A percentile compares a stretch with the other conserved stretches of the same genome.
These are phyloP conservation scores for Stegastes partitus DNA, from an alignment of 2,113 vertebrate species.

Conservation along the genomic window DNA sequence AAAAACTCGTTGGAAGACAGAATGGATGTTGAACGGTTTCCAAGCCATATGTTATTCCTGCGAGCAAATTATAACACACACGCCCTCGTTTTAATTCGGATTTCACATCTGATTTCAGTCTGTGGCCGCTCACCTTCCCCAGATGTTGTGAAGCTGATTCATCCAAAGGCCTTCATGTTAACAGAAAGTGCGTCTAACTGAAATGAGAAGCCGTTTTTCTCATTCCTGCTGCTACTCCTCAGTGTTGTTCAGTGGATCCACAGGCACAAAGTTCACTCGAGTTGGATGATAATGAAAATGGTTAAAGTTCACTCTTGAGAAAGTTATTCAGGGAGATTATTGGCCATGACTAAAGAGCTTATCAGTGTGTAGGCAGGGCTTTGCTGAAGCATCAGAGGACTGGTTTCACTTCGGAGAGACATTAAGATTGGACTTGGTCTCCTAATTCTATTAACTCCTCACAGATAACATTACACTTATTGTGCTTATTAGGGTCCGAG, in stretches of 20 bases:
- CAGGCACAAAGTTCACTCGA: conserved; percentile 64
- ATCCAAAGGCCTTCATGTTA: conserved; percentile 32
- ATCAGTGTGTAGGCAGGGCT: conserved; percentile 5
- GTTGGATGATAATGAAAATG: conserved; percentile 39
- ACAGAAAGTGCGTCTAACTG: not conserved
- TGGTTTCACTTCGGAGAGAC: conserved; percentile 15
- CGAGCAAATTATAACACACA: not conserved
- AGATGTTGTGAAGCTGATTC: conserved; percentile 11
- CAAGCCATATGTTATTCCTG: not conserved
- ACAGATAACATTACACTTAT: no score
- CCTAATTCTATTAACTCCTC: no score
- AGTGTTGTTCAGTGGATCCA: not conserved
- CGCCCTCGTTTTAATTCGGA: not conserved
- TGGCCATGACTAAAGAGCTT: conserved; percentile 22
- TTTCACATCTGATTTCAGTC: not conserved
- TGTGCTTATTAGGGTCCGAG: no score
- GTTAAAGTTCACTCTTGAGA: conserved; percentile 67
- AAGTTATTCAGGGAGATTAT: conserved; percentile 27
- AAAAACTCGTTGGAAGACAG: not conserved
- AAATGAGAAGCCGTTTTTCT: conserved; percentile 1
- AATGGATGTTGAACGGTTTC: not conserved
- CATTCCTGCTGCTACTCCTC: conserved; percentile 19
- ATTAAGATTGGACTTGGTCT: not conserved
- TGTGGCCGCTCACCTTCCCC: conserved; percentile 45
- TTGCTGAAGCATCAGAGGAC: conserved; percentile 2